These are phyloP conservation scores for Psix sp. DNA, from an alignment of 1,140 invertebrate genomes.

Conservation along the genomic window DNA sequence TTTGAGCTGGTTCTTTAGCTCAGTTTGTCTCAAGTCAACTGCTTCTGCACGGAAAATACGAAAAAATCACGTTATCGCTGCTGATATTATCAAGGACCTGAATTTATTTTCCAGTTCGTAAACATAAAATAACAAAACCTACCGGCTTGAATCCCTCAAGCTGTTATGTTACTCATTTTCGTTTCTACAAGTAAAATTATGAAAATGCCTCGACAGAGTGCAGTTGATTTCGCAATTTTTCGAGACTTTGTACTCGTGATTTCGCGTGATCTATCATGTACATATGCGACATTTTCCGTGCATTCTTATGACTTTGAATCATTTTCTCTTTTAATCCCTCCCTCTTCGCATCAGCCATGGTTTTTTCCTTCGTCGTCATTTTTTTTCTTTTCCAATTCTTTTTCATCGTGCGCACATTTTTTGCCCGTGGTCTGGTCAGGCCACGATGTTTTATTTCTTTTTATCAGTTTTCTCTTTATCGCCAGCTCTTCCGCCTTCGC, in stretches of 20 bases:
- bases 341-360: neutral
- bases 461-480: constrained; percentile 50
- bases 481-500: constrained; percentile 49
- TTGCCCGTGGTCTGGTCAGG: constrained; percentile 29
- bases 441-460: constrained; percentile 46
- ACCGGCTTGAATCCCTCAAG: no score
- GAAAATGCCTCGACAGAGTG: no score
- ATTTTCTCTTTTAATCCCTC: constrained; percentile 34
- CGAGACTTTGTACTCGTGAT: constrained; percentile 38
- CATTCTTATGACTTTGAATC: constrained; percentile 37
- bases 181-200: neutral
- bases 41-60: no score
- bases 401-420: constrained; percentile 32
- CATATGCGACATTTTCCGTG: constrained; percentile 13
- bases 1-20: no score
- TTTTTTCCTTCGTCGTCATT: constrained; percentile 15
- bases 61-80: no score
- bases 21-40: no score
- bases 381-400: constrained; percentile 26
- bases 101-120: no score
- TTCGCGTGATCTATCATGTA: constrained; percentile 15
- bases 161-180: no score
- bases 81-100: no score
- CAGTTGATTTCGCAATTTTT: constrained; percentile 20
- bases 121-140: no score